Evolutionary conservation across 53 echinoderm and acorn worm genomes (phyloP), one percentile per base, ranked within the genome.

Genomic region (Stichopus horrens): DNA sequence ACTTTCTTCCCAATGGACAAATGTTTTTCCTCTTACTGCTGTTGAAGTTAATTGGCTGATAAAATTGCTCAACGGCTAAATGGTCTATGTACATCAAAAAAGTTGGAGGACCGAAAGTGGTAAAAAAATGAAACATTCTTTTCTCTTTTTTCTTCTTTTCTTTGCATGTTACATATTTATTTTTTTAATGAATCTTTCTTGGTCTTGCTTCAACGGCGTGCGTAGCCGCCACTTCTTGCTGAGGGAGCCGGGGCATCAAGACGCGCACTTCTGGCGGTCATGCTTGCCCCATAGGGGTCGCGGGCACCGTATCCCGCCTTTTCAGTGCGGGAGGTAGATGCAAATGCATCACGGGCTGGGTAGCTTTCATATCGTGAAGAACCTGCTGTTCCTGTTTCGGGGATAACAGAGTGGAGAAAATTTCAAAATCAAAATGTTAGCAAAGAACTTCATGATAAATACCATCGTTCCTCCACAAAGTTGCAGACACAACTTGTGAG

Each of bases 381-480:
- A 81, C 81, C 58, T 81, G 81, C 58, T 81, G 81, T 81, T 81
- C 81, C 81, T 81, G 81, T 81, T 81, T 81, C 22, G 6, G 79
- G 81, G 81, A 81, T 81, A 81, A 71, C 56, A 58, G 58, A 81
- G 81, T 54, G 53, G 20, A 81, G 81, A 81, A 58, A 81, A 57
- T 81, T 71, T 81, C 81, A 81, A 71, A 71, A 71, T 71, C 16
- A 71, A 21, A 71, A 7, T 18, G 18, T 71, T 71, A 71, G 19
- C 5, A n/a, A 71, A 71, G 4, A 16, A 71, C 37, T 37, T 13
- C 71, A 71, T 16, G 18, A 18, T n/a, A 37, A 71, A 71, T 71
- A 71, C 19, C 16, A 71, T 20, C 5, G 14, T 18, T 71, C n/a
- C 18, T 71, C 19, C 19, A 7, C 18, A 13, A 13, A 71, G 16